phyloP scores from a whole-genome alignment of 2,113 vertebrate genomes.

The Clinocottus analis region DNA sequence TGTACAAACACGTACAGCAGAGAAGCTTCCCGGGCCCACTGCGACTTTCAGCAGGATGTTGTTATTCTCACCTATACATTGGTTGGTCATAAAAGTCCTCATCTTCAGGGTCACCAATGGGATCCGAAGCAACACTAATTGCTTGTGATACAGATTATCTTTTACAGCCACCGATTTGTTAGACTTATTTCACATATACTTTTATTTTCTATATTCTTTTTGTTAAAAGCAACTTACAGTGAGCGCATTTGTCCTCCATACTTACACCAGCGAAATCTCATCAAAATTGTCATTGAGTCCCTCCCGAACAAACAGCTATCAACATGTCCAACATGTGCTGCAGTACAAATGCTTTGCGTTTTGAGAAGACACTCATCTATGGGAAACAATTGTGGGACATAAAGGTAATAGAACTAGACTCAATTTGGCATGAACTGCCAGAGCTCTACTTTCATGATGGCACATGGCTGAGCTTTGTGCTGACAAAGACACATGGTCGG shows the following conservation, averaged over 20 bases:
- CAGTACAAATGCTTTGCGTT: neutral
- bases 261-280: neutral
- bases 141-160: neutral
- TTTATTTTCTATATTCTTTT: neutral
- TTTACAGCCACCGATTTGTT: neutral
- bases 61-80: conserved; percentile 48
- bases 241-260: neutral
- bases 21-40: conserved; percentile 44
- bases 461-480: conserved; percentile 13
- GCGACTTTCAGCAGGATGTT: conserved; percentile 29
- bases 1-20: conserved; percentile 56
- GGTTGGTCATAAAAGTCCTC: conserved; percentile 37
- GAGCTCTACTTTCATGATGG: conserved; percentile 11
- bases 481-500: conserved; percentile 2
- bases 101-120: conserved; percentile 12
- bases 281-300: neutral
- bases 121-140: conserved; percentile 1
- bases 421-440: conserved; percentile 14
- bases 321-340: neutral
- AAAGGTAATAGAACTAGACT: neutral
- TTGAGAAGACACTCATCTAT: conserved; percentile 3
- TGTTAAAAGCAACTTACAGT: neutral
- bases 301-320: neutral
- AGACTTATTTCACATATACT: neutral
- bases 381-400: conserved; percentile 1